Evolutionary conservation across 2,888 invertebrate species (phyloP).

Genomic region (Alitta virens): DNA sequence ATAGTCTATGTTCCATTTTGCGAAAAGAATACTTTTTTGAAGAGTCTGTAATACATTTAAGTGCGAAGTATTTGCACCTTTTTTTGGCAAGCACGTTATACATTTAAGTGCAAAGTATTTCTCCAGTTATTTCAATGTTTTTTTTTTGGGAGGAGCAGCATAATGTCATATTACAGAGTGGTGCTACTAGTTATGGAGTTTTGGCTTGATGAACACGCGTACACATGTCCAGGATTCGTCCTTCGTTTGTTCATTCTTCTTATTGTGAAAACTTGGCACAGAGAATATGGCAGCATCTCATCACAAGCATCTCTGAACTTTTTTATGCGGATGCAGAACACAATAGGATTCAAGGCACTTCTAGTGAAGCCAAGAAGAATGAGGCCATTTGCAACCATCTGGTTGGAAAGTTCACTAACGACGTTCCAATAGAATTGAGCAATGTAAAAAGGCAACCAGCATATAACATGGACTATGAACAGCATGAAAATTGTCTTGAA

Average conservation of each 20-base stretch:
- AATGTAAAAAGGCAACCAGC: constrained; percentile 40
- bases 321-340: constrained; percentile 41
- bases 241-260: constrained; percentile 1
- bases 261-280: neutral
- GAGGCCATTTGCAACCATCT: constrained; percentile 19
- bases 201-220: neutral
- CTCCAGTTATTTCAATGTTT: too few relatives aligned
- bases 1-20: too few relatives aligned
- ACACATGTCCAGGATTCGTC: constrained; percentile 5
- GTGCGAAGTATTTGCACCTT: too few relatives aligned
- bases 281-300: constrained; percentile 5
- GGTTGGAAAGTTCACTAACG: neutral
- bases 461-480: constrained; percentile 35
- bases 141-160: too few relatives aligned
- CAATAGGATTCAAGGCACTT: constrained; percentile 43
- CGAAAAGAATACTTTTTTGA: too few relatives aligned
- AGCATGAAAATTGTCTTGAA: constrained; percentile 46
- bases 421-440: constrained; percentile 28
- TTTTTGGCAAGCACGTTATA: too few relatives aligned
- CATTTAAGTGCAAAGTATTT: too few relatives aligned
- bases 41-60: too few relatives aligned
- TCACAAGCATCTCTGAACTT: constrained; percentile 30
- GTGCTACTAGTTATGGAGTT: too few relatives aligned
- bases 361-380: constrained; percentile 39
- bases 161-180: too few relatives aligned